Base-by-base conservation (phyloP, 2,888 invertebrate genomes). In the Ceratothoa steindachneri region DNA sequence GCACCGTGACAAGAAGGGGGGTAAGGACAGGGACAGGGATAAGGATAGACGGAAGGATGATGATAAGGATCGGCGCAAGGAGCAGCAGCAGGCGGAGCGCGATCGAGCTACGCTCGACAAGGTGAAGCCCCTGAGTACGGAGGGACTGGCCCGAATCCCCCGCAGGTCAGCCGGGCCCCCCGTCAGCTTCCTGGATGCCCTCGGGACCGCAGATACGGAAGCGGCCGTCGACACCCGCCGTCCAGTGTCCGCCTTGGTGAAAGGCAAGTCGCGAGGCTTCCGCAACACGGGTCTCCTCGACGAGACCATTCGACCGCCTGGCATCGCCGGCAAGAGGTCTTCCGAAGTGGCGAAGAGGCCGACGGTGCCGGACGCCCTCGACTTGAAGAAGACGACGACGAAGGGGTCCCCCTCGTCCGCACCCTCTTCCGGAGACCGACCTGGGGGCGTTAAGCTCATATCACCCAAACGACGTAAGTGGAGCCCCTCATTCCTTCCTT, bases 401-500 rank as follows among this genome's bases (percentile, higher is more conserved):
- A 19, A 60, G n/a, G 60, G 9, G n/a, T 24, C 19, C 55, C 55
- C 15, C 2, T 79, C 79, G 22, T 79, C 76, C 1, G 52, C 52
- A 29, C 74, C 79, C 7, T 64, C 69, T 55, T 69, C 7, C 30
- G 53, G 65, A 1, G 79, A 79, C 52, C 71, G 75, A 41, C 79
- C 79, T 9, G 79, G 79, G 15, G 79, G 79, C 41, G 74, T 76
- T 27, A 79, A 79, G 52, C 73, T 79, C 67, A 79, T 79, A 30
- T 79, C 79, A 3, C 79, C 79, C 30, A 75, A 76, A 65, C 69
- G 79, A 72, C 79, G 78, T 78, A 73, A 78, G 78, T 78, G 53
- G 53, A 64, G n/a, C n/a, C n/a, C n/a, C n/a, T n/a, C n/a, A n/a
- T n/a, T n/a, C n/a, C n/a, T n/a, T n/a, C n/a, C n/a, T n/a, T n/a